Evolutionary conservation across 2,797 vertebrate genomes (phyloP), one percentile per base, ranked within the genome.

Genomic region (Urocyon cinereoargenteus): DNA sequence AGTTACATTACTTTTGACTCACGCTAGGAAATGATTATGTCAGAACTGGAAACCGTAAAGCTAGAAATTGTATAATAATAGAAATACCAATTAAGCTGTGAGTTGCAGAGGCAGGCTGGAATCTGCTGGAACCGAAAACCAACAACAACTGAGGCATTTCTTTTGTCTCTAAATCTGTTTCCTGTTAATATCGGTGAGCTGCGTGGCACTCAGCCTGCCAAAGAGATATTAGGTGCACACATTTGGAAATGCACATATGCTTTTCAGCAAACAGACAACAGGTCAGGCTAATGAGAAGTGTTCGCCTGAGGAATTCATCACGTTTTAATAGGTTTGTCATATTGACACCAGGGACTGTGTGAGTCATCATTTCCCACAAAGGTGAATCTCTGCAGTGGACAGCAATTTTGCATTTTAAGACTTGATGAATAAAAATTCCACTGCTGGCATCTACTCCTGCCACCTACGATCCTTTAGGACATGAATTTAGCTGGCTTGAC

Each of bases 1-100:
- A 93, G 75, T 88, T 96, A 59, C 55, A 72, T 72, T 55, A 83
- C 51, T 94, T 98, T 94, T 81, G 96, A 94, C 92, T 96, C 93
- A 91, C 55, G 45, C 61, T n/a, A 78, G 68, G 18, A 70, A 86
- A 68, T 31, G 55, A 89, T 97, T 91, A 64, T 97, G 89, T 91
- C 93, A 97, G 28, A 90, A 96, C 4, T 94, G 91, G 84, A 83
- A 86, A 72, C 85, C 55, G 53, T 61, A 66, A 96, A 98, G 86
- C 97, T 97, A 78, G 64, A 82, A 93, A 62, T 21, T 96, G 0
- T 0, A 57, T 82, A 73, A 51, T 95, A 22, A 78, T 90, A 53
- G 40, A 93, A 96, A 61, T 90, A 31, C n/a, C 82, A 97, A 11
- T 89, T 95, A 92, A 66, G 78, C 91, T 93, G 73, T n/a, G 34